Conservation (phyloP, 2,888 invertebrate genomes). For the Macaria notata region DNA sequence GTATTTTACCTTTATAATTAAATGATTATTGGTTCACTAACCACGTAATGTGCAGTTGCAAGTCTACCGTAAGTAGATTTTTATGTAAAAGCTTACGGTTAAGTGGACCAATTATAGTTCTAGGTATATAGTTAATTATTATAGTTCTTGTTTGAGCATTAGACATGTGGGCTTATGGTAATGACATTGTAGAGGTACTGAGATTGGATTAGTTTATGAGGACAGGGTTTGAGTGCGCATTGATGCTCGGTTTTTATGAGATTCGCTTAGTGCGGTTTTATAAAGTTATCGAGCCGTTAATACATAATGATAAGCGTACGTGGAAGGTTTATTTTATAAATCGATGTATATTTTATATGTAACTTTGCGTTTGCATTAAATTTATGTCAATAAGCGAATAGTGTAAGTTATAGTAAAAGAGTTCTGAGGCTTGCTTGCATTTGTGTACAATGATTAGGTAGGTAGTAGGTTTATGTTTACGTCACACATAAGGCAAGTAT, state of each 20-base stretch:
- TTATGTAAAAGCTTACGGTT: constrained; percentile 31
- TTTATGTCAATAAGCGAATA: too few relatives aligned
- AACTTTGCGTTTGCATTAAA: too few relatives aligned
- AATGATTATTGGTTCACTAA: constrained; percentile 54
- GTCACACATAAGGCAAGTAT: too few relatives aligned
- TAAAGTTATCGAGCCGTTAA: too few relatives aligned
- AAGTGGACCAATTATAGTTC: constrained; percentile 24
- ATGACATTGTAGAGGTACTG: constrained; percentile 15
- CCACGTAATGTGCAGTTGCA: constrained; percentile 46
- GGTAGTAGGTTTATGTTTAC: too few relatives aligned
- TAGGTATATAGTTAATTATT: constrained; percentile 18
- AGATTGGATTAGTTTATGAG: constrained; percentile 7
- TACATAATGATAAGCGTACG: too few relatives aligned
- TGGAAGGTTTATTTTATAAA: too few relatives aligned
- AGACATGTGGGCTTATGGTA: constrained; percentile 18
- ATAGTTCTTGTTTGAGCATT: constrained; percentile 10
- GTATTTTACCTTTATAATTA: constrained; percentile 50
- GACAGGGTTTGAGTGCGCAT: constrained; percentile 4
- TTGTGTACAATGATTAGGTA: too few relatives aligned
- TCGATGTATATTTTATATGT: too few relatives aligned
- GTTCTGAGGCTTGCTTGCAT: too few relatives aligned
- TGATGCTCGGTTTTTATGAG: constrained; percentile 7
- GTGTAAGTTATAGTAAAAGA: too few relatives aligned
- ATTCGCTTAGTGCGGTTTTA: too few relatives aligned
- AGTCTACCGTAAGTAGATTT: constrained; percentile 24